Percentiles rank a stretch among this genome's conserved stretches.
Conservation (phyloP, 2,888 invertebrate species). For the Plagodis pulveraria region DNA sequence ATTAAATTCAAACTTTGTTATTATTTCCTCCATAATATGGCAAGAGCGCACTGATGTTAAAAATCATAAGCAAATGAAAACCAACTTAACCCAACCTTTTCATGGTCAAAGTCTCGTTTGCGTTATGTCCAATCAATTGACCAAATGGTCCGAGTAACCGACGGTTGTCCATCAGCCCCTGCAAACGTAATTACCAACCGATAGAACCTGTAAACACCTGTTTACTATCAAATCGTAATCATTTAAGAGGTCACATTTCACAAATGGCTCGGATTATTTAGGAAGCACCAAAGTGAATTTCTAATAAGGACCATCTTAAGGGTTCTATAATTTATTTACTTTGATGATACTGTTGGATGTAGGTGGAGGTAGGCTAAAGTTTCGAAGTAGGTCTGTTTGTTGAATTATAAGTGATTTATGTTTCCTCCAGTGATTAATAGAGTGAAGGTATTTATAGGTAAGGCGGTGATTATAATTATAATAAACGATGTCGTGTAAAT, state of each 20-base stretch:
- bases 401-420: slow-evolving; percentile 33
- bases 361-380: slow-evolving; percentile 39
- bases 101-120: not conserved
- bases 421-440: slow-evolving; percentile 25
- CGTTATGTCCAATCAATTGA: slow-evolving; percentile 62
- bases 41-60: too few relatives aligned
- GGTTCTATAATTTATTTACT: slow-evolving; percentile 68
- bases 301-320: slow-evolving; percentile 68
- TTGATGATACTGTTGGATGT: slow-evolving; percentile 49
- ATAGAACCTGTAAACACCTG: slow-evolving; percentile 63
- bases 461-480: not conserved
- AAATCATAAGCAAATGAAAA: too few relatives aligned
- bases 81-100: too few relatives aligned
- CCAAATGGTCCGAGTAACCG: slow-evolving; percentile 37
- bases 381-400: slow-evolving; percentile 43
- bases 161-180: slow-evolving; percentile 61
- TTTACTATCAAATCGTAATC: slow-evolving; percentile 73
- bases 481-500: too few relatives aligned
- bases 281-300: slow-evolving; percentile 71
- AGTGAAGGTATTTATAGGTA: slow-evolving; percentile 16
- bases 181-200: slow-evolving; percentile 63
- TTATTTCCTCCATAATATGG: too few relatives aligned
- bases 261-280: slow-evolving; percentile 70
- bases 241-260: slow-evolving; percentile 55
- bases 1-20: too few relatives aligned